Evolutionary conservation across 2,888 invertebrate genomes (phyloP), one percentile per base, ranked within the genome.

Genomic region (Phalera bucephala): DNA sequence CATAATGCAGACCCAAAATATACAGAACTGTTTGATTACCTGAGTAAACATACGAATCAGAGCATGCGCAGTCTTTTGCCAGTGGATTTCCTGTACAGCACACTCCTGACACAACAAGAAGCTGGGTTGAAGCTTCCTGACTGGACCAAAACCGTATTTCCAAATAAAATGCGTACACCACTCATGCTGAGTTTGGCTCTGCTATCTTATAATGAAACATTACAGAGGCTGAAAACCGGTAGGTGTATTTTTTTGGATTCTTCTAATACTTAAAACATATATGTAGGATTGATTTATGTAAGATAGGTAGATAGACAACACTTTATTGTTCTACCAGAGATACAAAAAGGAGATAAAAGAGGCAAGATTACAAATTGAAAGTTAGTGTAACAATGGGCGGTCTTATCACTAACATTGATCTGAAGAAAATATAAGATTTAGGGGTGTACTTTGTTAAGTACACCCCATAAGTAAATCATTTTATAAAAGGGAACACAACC

Each of bases 191-290:
- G 94, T 62, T 91, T 96, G 48, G 91, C 93, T 2, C 66, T 94
- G 14, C 92, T 94, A 57, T 93, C 95, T 0, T 93, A 94, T 64
- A 94, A 94, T 45, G 89, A 91, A 37, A 89, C 92, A 2, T 91
- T 96, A 90, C 94, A 93, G 72, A 91, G 92, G 52, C 89, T 96
- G 17, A 91, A 93, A 70, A 94, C 93, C 58, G 97, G 96, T 91
- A 80, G 72, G 71, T 55, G 20, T 25, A 21, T 33, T 17, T 17
- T 17, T 3, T n/a, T n/a, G n/a, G n/a, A n/a, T n/a, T n/a, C n/a
- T n/a, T n/a, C n/a, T n/a, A n/a, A n/a, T n/a, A n/a, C n/a, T n/a
- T n/a, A n/a, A n/a, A n/a, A n/a, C n/a, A n/a, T n/a, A n/a, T n/a
- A n/a, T n/a, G n/a, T n/a, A n/a, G n/a, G n/a, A n/a, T n/a, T n/a